These are phyloP conservation scores for Saccopteryx bilineata DNA, from an alignment of 2,113 vertebrate genomes.

Conservation along the genomic window DNA sequence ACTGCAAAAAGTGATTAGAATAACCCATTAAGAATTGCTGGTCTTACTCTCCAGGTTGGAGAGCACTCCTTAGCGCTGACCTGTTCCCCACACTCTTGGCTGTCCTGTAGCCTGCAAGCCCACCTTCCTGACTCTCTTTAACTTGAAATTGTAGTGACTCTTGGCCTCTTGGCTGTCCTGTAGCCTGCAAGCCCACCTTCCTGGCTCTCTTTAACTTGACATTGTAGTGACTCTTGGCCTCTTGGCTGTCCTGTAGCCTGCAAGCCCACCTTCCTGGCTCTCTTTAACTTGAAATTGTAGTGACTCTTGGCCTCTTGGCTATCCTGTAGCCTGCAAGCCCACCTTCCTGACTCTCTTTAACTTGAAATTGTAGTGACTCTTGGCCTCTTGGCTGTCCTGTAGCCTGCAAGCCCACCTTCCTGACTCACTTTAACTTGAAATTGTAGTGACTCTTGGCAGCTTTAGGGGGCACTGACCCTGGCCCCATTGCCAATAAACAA, in stretches of 20 bases:
- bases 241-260: no score
- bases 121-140: not conserved
- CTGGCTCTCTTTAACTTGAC: not conserved
- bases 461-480: not conserved
- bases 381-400: not conserved
- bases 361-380: not conserved
- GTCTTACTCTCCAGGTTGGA: not conserved
- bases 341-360: not conserved
- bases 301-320: not conserved
- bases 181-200: not conserved
- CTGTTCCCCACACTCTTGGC: not conserved
- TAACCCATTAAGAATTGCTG: not conserved
- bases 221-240: not conserved
- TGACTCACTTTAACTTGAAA: not conserved
- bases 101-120: not conserved
- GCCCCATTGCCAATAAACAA: not conserved
- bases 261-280: not conserved
- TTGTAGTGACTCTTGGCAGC: not conserved
- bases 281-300: not conserved
- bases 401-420: not conserved
- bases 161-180: not conserved
- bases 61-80: not conserved
- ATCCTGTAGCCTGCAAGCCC: no score
- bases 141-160: not conserved
- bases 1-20: not conserved